A percentile compares a stretch with the other conserved stretches of the same genome.
These are phyloP conservation scores for Ligdia adustata DNA, from an alignment of 2,888 invertebrate genomes.

Conservation along the genomic window DNA sequence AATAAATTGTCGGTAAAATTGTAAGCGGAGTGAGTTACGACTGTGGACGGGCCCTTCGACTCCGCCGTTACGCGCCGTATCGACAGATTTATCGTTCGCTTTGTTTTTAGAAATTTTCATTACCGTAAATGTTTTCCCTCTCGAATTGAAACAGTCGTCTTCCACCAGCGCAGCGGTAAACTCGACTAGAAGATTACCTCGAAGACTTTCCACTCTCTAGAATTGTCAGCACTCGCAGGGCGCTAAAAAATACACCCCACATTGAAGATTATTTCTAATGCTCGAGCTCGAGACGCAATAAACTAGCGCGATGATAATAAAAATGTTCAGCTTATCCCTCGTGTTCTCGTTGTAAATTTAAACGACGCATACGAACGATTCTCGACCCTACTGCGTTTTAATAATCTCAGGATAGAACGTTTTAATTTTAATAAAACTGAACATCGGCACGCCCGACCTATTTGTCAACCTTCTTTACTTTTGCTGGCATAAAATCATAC, in stretches of 20 bases:
- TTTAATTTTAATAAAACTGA: constrained; percentile 84
- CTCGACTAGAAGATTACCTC: constrained; percentile 44
- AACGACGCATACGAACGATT: constrained; percentile 59
- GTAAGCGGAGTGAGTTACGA: constrained; percentile 75
- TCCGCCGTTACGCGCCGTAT: constrained; percentile 57
- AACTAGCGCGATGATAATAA: constrained; percentile 78
- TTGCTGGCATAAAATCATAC: constrained; percentile 81
- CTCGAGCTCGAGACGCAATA: constrained; percentile 73
- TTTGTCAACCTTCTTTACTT: constrained; percentile 84
- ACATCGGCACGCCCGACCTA: constrained; percentile 81
- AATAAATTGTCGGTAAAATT: constrained; percentile 78
- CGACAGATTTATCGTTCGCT: constrained; percentile 69
- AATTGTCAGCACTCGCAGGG: constrained; percentile 45
- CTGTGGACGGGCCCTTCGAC: constrained; percentile 65
- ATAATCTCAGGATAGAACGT: constrained; percentile 75
- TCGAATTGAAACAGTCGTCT: constrained; percentile 41
- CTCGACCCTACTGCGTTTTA: constrained; percentile 71
- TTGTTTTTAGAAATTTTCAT: constrained; percentile 65
- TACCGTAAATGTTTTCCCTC: constrained; percentile 47
- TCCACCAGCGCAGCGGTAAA: constrained; percentile 32
- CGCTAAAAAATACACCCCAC: constrained; percentile 61
- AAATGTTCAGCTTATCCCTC: constrained; percentile 75
- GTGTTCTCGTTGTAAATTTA: constrained; percentile 72
- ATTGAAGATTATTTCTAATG: constrained; percentile 75
- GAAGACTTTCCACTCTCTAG: constrained; percentile 43